Conservation (phyloP, 2,888 invertebrate genomes). For the Orchesellides sinensis region DNA sequence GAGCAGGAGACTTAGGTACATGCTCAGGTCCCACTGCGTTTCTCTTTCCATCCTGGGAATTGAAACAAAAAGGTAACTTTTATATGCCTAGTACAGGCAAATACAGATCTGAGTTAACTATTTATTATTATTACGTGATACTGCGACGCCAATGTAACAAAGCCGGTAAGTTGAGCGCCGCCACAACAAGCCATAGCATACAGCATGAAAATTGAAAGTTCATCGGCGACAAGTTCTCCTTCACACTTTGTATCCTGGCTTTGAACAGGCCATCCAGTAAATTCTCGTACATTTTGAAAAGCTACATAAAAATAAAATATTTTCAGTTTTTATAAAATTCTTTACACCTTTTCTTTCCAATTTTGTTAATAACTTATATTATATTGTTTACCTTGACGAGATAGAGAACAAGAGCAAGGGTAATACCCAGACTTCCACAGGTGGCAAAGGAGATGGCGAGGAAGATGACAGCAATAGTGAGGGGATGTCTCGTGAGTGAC, state of each 20-base stretch:
- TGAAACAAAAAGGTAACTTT: background rate
- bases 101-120: background rate
- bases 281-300: constrained; percentile 86
- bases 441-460: constrained; percentile 82
- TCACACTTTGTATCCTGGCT: constrained; percentile 68
- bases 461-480: constrained; percentile 82
- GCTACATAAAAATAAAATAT: constrained; percentile 25
- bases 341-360: background rate
- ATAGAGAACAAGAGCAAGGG: constrained; percentile 83
- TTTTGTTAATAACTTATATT: constrained; percentile 73
- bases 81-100: too few species aligned
- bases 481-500: constrained; percentile 83
- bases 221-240: constrained; percentile 64
- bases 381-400: constrained; percentile 79
- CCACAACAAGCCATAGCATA: constrained; percentile 82
- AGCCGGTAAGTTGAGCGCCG: constrained; percentile 85
- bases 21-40: constrained; percentile 71
- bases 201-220: constrained; percentile 87
- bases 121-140: constrained; percentile 83
- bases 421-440: constrained; percentile 86
- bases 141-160: constrained; percentile 89
- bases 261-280: constrained; percentile 83
- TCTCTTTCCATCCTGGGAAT: constrained; percentile 1
- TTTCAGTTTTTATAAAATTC: constrained; percentile 11
- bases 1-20: constrained; percentile 70